These are phyloP conservation scores for Habroteleia sp. DNA, from an alignment of 2,888 invertebrate species.

Conservation along the genomic window DNA sequence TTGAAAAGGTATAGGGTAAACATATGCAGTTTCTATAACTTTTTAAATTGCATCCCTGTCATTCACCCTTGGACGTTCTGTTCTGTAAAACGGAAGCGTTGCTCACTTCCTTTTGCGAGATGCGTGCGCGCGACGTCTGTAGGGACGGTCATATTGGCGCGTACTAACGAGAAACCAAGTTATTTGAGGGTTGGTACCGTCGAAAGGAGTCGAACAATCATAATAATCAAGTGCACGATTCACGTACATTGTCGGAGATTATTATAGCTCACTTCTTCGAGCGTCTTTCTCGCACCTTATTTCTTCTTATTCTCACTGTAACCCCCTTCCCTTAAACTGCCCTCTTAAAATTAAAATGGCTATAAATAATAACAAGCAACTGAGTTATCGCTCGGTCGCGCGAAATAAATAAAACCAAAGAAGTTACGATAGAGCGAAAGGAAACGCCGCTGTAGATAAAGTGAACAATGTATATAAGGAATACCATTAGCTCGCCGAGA, in stretches of 20 bases:
- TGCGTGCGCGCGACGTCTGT: constrained; percentile 36
- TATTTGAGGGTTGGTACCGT: constrained; percentile 73
- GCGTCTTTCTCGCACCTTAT: constrained; percentile 25
- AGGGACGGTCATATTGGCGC: constrained; percentile 63
- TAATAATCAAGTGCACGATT: constrained; percentile 79
- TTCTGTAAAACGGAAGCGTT: constrained; percentile 71
- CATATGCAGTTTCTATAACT: constrained; percentile 73
- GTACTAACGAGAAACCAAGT: constrained; percentile 77
- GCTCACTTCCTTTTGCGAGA: constrained; percentile 61
- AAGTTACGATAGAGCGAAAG: constrained; percentile 63
- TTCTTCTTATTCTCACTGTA: constrained; percentile 21
- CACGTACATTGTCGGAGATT: constrained; percentile 77
- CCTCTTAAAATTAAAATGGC: constrained; percentile 70
- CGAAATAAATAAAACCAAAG: constrained; percentile 73
- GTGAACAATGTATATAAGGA: constrained; percentile 53
- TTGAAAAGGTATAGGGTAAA: constrained; percentile 58
- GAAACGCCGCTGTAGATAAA: constrained; percentile 50
- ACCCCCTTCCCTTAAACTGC: constrained; percentile 35
- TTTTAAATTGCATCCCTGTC: constrained; percentile 73
- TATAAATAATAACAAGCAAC: constrained; percentile 78
- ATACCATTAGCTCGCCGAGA: no score
- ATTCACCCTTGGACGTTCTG: constrained; percentile 69
- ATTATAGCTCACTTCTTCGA: constrained; percentile 66
- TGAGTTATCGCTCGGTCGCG: constrained; percentile 71
- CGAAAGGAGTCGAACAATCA: constrained; percentile 76